Conservation (phyloP, 2,797 vertebrate genomes). For the Acanthopagrus latus region DNA sequence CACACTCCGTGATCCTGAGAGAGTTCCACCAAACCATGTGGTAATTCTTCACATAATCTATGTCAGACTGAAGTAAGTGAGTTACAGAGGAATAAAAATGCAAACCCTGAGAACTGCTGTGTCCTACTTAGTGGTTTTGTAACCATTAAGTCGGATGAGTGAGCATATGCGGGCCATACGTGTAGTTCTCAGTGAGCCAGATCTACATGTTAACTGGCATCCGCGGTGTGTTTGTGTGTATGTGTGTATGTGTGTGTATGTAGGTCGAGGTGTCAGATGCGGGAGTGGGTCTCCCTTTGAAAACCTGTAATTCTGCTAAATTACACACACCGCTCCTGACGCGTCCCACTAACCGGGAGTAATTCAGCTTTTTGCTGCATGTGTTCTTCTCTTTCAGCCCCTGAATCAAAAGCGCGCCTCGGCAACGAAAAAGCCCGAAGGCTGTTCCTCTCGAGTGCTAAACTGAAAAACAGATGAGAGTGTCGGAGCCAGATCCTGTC, state of each 20-base stretch:
- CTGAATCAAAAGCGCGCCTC: conserved; percentile 48
- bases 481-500: conserved; percentile 48
- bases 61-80: conserved; percentile 23
- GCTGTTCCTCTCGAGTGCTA: conserved; percentile 39
- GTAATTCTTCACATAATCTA: conserved; percentile 44
- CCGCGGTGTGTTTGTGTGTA: neutral
- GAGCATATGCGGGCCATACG: conserved; percentile 38
- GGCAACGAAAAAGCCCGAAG: conserved; percentile 39
- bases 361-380: conserved; percentile 56
- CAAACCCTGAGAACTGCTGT: conserved; percentile 14
- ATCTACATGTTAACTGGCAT: conserved; percentile 27
- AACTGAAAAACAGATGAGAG: conserved; percentile 62
- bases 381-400: conserved; percentile 23
- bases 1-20: conserved; percentile 1
- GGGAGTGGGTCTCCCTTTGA: conserved; percentile 46
- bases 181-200: conserved; percentile 21
- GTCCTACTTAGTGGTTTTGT: conserved; percentile 1
- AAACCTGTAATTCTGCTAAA: conserved; percentile 68
- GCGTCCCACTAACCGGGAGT: conserved; percentile 36
- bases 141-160: conserved; percentile 2
- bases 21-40: conserved; percentile 20
- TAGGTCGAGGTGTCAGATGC: conserved; percentile 56
- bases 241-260: conserved; percentile 27
- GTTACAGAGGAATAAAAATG: conserved; percentile 28
- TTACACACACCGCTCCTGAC: conserved; percentile 44